Evolutionary conservation across 2,797 vertebrate species (phyloP), one percentile per base, ranked within the genome.

Genomic region (Aldrovandia affinis): DNA sequence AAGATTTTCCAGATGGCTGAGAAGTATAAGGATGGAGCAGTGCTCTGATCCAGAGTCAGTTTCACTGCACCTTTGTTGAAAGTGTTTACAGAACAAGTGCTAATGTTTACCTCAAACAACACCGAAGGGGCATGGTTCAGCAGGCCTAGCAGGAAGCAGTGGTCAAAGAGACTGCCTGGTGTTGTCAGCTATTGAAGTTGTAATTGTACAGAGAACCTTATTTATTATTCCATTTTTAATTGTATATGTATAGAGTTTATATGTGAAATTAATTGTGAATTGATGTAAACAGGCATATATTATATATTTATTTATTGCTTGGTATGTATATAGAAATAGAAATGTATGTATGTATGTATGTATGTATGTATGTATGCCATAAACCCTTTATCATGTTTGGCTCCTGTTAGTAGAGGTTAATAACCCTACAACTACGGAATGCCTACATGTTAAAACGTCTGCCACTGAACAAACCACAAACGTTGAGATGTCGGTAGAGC

Each of bases 261-360:
- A 50, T 83, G 82, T 77, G 70, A 81, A 44, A 44, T 39, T 57
- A n/a, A 65, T 84, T 80, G 78, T 84, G 61, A 63, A 65, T 84
- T 80, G 30, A 80, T 80, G 78, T 84, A 79, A 47, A 84, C 83
- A 80, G 42, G 50, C 61, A 84, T 79, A 89, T 90, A 93, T 89
- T 91, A 90, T 91, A 92, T 91, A 92, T 73, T 91, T 83, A 86
- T 87, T 81, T 83, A 83, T 44, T 25, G 52, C 39, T 54, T 59
- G 85, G 63, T 86, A 78, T 81, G 22, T 83, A 73, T 83, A 86
- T n/a, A n/a, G n/a, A 80, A 82, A 80, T 78, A 84, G 80, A 78
- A 30, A 0, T 83, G 54, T 80, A 30, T 63, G 65, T 84, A 68
- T 83, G 80, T 84, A 30, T 63, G n/a, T 28, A 30, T 63, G 61